Percentiles rank a stretch among this genome's conserved stretches.
phyloP scores from a whole-genome alignment of 2,113 vertebrate genomes.

The Podarcis raffonei region DNA sequence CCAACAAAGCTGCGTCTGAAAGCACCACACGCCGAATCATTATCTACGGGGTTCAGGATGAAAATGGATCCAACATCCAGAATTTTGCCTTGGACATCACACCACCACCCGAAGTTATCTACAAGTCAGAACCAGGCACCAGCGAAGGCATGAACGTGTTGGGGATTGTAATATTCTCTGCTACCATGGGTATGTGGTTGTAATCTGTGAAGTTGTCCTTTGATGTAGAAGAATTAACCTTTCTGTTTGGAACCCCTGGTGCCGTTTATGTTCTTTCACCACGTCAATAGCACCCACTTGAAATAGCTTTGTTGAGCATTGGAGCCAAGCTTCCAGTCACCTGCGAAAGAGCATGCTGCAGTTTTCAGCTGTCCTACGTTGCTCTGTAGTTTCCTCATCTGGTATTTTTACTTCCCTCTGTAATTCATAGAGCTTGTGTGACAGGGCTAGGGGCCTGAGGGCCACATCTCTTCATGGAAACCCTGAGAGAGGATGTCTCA shows the following conservation, averaged over 20 bases:
- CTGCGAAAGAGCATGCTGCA: background rate
- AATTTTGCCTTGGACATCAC: constrained; percentile 95
- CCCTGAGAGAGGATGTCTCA: background rate
- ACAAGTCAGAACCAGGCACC: constrained; percentile 90
- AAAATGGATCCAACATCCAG: constrained; percentile 89
- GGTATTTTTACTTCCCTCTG: constrained; percentile 30
- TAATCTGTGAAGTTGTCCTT: background rate
- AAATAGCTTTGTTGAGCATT: background rate
- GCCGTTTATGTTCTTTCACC: background rate
- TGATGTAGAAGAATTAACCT: background rate
- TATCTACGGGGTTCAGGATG: constrained; percentile 91
- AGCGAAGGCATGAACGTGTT: constrained; percentile 98
- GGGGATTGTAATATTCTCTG: constrained; percentile 98
- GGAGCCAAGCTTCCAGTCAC: background rate
- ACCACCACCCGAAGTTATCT: constrained; percentile 89
- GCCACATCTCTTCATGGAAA: too few relatives aligned
- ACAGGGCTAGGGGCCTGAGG: too few relatives aligned
- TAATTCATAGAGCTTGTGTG: background rate
- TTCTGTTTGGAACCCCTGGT: constrained; percentile 25
- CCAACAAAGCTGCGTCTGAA: constrained; percentile 79
- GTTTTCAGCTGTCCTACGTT: background rate
- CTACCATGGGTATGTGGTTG: constrained; percentile 90
- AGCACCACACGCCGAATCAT: constrained; percentile 81
- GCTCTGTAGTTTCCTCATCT: background rate
- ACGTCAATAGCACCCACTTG: background rate